phyloP scores from a whole-genome alignment of 2,888 invertebrate species.

The Tortrix viridana region DNA sequence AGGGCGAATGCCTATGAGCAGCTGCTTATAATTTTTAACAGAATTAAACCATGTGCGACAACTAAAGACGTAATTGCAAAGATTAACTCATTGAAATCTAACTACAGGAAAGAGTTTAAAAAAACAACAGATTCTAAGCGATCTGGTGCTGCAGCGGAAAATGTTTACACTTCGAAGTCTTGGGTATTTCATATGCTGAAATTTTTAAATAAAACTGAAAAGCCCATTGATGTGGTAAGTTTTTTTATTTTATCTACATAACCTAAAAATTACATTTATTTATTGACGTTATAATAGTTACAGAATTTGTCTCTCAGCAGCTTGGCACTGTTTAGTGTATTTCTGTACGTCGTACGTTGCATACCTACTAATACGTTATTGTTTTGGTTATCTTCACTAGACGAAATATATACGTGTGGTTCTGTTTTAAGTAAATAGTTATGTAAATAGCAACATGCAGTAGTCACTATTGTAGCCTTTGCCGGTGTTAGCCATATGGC shows the following conservation, averaged over 20 bases:
- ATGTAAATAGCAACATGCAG: constrained; percentile 6
- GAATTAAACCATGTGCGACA: constrained; percentile 4
- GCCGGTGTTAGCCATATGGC: not conserved
- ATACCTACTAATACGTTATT: constrained; percentile 2
- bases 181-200: constrained; percentile 7
- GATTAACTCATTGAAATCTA: constrained; percentile 6
- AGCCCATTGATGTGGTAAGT: constrained; percentile 5
- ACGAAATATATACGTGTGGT: constrained; percentile 1
- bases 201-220: constrained; percentile 5
- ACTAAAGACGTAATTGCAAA: constrained; percentile 6
- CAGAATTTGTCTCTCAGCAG: constrained; percentile 1
- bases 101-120: constrained; percentile 1
- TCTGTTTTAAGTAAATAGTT: constrained; percentile 7
- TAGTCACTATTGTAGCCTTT: constrained; percentile 6
- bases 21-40: constrained; percentile 1
- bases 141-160: constrained; percentile 4
- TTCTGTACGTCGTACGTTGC: constrained; percentile 5
- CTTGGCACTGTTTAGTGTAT: constrained; percentile 5
- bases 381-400: constrained; percentile 3
- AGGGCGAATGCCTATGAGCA: constrained; percentile 4
- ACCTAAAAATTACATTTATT: constrained; percentile 5
- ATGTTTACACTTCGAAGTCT: not conserved
- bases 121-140: constrained; percentile 6
- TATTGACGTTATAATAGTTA: constrained; percentile 6
- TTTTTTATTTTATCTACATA: constrained; percentile 8